Conservation (phyloP, 2,797 vertebrate species). For the Fringilla coelebs region DNA sequence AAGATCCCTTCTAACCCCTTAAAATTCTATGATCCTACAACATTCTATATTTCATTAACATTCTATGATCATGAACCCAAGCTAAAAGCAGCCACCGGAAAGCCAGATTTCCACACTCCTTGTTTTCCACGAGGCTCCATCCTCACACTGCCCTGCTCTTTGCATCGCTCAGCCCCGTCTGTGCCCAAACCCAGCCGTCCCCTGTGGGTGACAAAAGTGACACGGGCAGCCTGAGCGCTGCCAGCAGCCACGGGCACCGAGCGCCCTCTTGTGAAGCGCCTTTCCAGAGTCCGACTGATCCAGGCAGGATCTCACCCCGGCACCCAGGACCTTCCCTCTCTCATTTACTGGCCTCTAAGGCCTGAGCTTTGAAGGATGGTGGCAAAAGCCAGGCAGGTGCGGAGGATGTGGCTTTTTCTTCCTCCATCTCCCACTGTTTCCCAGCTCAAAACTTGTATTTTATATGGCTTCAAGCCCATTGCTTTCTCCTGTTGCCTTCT, state of each 20-base stretch:
- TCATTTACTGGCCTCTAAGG: neutral
- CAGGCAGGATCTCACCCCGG: neutral
- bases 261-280: constrained; percentile 45
- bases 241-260: neutral
- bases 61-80: fast-evolving
- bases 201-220: neutral
- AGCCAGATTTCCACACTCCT: neutral
- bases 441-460: neutral
- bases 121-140: neutral
- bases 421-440: neutral
- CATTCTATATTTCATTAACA: neutral
- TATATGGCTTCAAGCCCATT: neutral
- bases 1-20: neutral
- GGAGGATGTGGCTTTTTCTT: neutral
- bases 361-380: neutral
- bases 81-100: neutral
- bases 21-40: neutral
- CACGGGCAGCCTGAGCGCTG: neutral
- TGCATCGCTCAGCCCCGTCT: fast-evolving
- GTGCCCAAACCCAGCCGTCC: neutral
- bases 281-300: fast-evolving
- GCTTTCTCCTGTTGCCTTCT: neutral
- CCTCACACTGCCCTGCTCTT: neutral
- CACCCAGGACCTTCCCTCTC: neutral
- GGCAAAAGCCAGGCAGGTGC: neutral